A percentile compares a stretch with the other conserved stretches of the same genome.
Evolutionary conservation across 1,140 invertebrate genomes (phyloP).

Genomic region (Lasioglossum baleicum): DNA sequence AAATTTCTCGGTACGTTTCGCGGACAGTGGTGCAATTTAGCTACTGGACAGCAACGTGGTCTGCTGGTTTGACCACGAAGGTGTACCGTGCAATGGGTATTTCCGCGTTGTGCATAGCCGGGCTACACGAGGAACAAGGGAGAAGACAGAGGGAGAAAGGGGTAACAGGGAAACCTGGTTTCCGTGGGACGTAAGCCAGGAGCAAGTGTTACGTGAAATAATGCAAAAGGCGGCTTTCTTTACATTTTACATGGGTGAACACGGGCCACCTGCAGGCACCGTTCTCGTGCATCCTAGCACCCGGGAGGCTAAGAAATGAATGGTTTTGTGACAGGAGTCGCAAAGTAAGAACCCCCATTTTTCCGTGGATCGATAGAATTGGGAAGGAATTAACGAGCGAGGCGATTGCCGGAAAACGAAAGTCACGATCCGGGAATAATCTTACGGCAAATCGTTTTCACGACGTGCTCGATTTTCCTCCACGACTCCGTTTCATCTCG

Average conservation of each 20-base stretch:
- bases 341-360: slow-evolving; percentile 22
- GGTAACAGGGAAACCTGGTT: too few relatives aligned
- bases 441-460: too few relatives aligned
- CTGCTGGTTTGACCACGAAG: neutral
- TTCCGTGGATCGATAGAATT: slow-evolving; percentile 37
- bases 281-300: neutral
- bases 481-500: too few relatives aligned
- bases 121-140: neutral
- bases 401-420: neutral
- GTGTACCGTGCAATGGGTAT: slow-evolving; percentile 46
- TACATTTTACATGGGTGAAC: slow-evolving; percentile 57
- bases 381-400: slow-evolving; percentile 24
- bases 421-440: too few relatives aligned
- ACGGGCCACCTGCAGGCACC: neutral
- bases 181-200: neutral
- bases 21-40: slow-evolving; percentile 23
- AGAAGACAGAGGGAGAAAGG: neutral
- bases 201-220: slow-evolving; percentile 53
- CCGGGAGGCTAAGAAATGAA: slow-evolving; percentile 27
- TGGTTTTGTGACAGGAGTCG: slow-evolving; percentile 14
- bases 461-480: too few relatives aligned
- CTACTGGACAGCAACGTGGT: neutral
- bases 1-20: neutral
- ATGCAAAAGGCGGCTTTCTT: slow-evolving; percentile 54
- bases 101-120: slow-evolving; percentile 31